Evolutionary conservation across 2,888 invertebrate species (phyloP).

Genomic region (Gasteruption jaculator): DNA sequence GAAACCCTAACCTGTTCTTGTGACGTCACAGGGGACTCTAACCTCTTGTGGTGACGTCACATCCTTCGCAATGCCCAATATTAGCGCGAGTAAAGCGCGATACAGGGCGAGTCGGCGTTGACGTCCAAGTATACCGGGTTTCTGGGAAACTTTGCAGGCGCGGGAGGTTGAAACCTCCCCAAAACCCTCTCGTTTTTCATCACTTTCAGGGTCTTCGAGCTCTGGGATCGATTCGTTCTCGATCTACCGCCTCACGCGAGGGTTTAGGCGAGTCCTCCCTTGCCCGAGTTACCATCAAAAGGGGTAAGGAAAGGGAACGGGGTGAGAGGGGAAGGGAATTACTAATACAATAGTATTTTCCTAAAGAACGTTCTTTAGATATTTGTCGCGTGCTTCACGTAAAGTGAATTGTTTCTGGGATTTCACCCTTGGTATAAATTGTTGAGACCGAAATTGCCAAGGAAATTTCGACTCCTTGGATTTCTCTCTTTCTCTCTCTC

Average conservation of each 20-base stretch:
- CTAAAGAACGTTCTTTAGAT: conserved; percentile 34
- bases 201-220: conserved; percentile 2
- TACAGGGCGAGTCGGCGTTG: no score
- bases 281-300: background rate
- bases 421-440: conserved; percentile 33
- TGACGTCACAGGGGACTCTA: no score
- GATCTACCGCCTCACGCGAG: no score
- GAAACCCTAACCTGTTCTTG: no score
- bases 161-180: background rate
- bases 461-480: no score
- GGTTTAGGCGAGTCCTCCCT: background rate
- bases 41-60: no score
- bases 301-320: background rate
- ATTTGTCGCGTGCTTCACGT: conserved; percentile 37
- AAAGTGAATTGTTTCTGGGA: conserved; percentile 44
- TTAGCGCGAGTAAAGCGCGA: no score
- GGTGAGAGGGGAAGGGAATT: background rate
- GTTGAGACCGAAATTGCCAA: conserved; percentile 29
- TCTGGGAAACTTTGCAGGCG: no score
- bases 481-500: conserved; percentile 14
- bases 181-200: conserved; percentile 12
- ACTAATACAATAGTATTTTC: conserved; percentile 35
- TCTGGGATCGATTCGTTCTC: no score
- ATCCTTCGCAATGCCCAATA: no score
- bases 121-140: no score